These are phyloP conservation scores for Hucho hucho DNA, from an alignment of 2,113 vertebrate species.

Conservation along the genomic window DNA sequence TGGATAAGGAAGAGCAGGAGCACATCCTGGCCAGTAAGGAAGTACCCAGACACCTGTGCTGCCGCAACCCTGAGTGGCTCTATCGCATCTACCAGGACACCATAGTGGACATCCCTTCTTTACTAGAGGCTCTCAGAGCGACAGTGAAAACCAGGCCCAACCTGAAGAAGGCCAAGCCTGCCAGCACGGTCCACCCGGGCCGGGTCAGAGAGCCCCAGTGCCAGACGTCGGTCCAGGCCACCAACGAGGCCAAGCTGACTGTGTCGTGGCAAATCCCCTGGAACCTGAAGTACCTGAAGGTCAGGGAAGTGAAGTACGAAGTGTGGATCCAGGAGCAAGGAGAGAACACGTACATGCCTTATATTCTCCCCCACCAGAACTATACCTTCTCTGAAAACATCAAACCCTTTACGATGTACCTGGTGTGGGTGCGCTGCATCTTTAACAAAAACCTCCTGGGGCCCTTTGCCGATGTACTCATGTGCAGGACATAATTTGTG, in stretches of 20 bases:
- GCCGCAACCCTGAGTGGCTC: slow-evolving; percentile 96
- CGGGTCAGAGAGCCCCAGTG: slow-evolving; percentile 89
- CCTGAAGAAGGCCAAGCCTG: slow-evolving; percentile 76
- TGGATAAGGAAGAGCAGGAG: slow-evolving; percentile 86
- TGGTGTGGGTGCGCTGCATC: slow-evolving; percentile 98
- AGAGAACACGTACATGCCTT: slow-evolving; percentile 97
- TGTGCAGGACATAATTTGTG: slow-evolving; percentile 84
- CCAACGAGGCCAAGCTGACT: slow-evolving; percentile 84
- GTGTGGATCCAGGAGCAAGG: slow-evolving; percentile 99
- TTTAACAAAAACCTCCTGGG: slow-evolving; percentile 93
- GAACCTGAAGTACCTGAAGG: slow-evolving; percentile 95
- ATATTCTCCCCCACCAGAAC: slow-evolving; percentile 93
- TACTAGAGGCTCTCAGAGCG: slow-evolving; percentile 80
- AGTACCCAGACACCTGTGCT: slow-evolving; percentile 91
- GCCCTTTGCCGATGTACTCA: slow-evolving; percentile 93
- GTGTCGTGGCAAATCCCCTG: slow-evolving; percentile 97
- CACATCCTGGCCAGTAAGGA: slow-evolving; percentile 87
- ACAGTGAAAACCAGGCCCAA: slow-evolving; percentile 79
- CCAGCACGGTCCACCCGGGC: slow-evolving; percentile 84
- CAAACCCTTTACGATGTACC: slow-evolving; percentile 94
- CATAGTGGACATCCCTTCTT: slow-evolving; percentile 84
- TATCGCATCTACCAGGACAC: slow-evolving; percentile 99
- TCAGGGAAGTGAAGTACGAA: slow-evolving; percentile 93
- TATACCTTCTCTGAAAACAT: slow-evolving; percentile 98
- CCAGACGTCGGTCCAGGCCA: slow-evolving; percentile 86